phyloP scores from a whole-genome alignment of 2,797 vertebrate species.

The Psittacula derbiana region DNA sequence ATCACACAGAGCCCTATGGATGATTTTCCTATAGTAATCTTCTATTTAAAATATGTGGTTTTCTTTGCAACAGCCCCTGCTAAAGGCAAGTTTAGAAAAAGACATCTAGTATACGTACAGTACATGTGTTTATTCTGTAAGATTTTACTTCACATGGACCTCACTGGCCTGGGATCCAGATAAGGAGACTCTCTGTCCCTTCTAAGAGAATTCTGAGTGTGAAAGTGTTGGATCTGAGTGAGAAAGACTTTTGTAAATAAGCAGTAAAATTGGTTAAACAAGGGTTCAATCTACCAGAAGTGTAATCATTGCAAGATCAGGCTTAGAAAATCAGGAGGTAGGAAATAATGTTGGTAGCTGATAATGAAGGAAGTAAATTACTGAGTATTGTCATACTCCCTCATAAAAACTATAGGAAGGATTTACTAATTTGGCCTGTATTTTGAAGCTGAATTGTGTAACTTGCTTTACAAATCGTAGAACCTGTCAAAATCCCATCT shows the following conservation, averaged over 20 bases:
- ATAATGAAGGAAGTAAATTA: neutral
- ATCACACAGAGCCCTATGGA: neutral
- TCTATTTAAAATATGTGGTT: neutral
- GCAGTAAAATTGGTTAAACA: neutral
- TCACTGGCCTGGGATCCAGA: fast-evolving
- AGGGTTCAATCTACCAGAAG: neutral
- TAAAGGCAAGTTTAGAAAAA: neutral
- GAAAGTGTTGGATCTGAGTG: neutral
- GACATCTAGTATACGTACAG: neutral
- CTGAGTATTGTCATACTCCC: neutral
- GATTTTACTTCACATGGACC: neutral
- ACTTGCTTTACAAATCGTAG: neutral
- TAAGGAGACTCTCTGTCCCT: neutral
- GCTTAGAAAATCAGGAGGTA: neutral
- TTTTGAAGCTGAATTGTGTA: neutral
- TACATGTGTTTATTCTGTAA: neutral
- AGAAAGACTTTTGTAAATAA: neutral
- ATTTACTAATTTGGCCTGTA: neutral
- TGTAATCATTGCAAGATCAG: neutral
- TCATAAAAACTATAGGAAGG: neutral
- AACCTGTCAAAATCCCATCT: fast-evolving
- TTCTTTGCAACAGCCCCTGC: neutral
- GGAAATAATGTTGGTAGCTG: neutral
- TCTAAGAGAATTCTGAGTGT: neutral
- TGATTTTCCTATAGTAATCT: neutral